Base-by-base conservation (phyloP, 2,113 vertebrate genomes). In the Hippocampus zosterae region DNA sequence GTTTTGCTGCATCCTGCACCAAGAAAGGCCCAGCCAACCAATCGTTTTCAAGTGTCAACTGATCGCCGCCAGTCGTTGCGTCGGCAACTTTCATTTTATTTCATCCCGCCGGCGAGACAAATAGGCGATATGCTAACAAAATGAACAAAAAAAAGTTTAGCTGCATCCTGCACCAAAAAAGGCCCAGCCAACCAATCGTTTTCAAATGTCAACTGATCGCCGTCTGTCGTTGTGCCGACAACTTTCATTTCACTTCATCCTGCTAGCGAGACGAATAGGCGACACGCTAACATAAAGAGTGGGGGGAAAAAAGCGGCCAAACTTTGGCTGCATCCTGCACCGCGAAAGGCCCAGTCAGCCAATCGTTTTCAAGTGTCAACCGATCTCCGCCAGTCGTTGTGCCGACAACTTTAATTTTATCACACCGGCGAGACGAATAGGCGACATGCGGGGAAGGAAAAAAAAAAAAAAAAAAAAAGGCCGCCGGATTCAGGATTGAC, bases 231-330 rank as follows among this genome's bases (percentile, higher is more conserved):
- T 84, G 85, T 85, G 3, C 4, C 3, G 84, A 83, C 82, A 48
- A 75, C 88, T 91, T 92, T 92, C 85, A 92, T 92, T 91, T 90
- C 83, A 92, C 91, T 91, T 90, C 89, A 92, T 89, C 88, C 57
- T 80, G 75, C 78, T 82, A 85, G 88, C 69, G 73, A 91, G 88
- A 91, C 82, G 86, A 85, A 91, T 78, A 84, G 88, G 87, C 87
- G 78, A 88, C 88, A 87, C 71, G 81, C 85, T 87, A 87, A 91
- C 88, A 90, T 86, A 90, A 88, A 10, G 2, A 61, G n/a, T n/a
- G n/a, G n/a, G n/a, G n/a, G n/a, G 21, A 92, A 61, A 19, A 73
- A 5, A 33, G n/a, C n/a, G n/a, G n/a, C n/a, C n/a, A 33, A n/a
- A n/a, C n/a, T 95, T 95, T 89, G 92, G 90, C 87, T 90, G 90